Evolutionary conservation across 2,113 vertebrate genomes (phyloP).

Genomic region (Takifugu flavidus): DNA sequence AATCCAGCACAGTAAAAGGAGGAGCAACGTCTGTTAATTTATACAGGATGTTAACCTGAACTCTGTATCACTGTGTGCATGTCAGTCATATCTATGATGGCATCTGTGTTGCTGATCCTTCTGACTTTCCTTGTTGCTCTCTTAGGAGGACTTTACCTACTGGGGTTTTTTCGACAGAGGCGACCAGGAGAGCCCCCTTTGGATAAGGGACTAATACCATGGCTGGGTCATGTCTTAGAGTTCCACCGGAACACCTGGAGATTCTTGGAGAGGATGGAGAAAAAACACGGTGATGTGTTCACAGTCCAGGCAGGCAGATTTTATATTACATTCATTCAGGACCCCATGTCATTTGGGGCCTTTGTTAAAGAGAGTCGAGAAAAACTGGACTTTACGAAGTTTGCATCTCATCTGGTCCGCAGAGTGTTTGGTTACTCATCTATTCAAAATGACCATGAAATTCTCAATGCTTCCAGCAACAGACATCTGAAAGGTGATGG

Average conservation of each 20-base stretch:
- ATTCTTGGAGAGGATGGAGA: too few relatives aligned
- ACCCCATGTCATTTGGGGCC: too few relatives aligned
- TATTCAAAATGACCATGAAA: rapidly evolving
- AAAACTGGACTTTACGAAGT: too few relatives aligned
- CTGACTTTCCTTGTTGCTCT: slow-evolving; percentile 49
- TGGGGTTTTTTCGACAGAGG: slow-evolving; percentile 70
- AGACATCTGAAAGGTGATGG: slow-evolving; percentile 85
- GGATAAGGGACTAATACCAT: slow-evolving; percentile 74
- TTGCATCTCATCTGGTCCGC: too few relatives aligned
- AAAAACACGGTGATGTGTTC: too few relatives aligned
- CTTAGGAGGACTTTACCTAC: slow-evolving; percentile 71
- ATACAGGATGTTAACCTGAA: not conserved
- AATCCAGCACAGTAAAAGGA: slow-evolving; percentile 8
- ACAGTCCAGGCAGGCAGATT: too few relatives aligned
- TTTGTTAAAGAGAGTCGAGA: too few relatives aligned
- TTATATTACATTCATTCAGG: too few relatives aligned
- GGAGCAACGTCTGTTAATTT: slow-evolving; percentile 25
- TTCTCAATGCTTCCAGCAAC: slow-evolving; percentile 49
- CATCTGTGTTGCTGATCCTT: slow-evolving; percentile 47
- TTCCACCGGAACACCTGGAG: too few relatives aligned
- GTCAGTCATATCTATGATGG: slow-evolving; percentile 62
- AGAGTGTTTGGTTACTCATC: slow-evolving; percentile 72
- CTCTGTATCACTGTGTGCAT: not conserved
- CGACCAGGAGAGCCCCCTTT: slow-evolving; percentile 81
- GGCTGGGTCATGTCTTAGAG: too few relatives aligned